These are phyloP conservation scores for Philopedon plagiatum DNA, from an alignment of 2,888 invertebrate species.

Conservation along the genomic window DNA sequence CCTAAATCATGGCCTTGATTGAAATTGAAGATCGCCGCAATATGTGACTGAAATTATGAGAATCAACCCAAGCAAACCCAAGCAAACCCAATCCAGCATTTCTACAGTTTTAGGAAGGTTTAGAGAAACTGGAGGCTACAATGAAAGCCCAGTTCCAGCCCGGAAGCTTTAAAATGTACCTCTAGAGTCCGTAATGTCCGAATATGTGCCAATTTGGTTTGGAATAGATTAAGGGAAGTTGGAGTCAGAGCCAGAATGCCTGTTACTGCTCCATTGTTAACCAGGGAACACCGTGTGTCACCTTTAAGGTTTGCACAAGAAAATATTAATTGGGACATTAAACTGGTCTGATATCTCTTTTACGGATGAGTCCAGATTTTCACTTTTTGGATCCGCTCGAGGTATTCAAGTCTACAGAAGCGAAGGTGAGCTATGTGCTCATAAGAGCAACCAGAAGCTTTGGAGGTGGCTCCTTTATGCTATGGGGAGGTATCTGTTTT, in stretches of 20 bases:
- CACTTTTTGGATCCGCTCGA: neutral
- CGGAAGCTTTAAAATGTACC: neutral
- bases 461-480: conserved; percentile 13
- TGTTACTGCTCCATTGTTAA: neutral
- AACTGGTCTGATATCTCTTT: no score
- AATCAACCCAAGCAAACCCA: no score
- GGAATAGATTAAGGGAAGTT: neutral
- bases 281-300: conserved; percentile 2
- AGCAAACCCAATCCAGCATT: no score
- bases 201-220: neutral
- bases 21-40: neutral
- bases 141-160: no score
- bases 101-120: no score
- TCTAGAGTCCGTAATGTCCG: neutral
- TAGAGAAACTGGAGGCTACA: no score
- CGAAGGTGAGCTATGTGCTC: neutral
- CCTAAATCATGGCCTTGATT: neutral
- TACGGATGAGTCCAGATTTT: no score
- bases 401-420: conserved; percentile 10
- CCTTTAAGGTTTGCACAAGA: conserved; percentile 3
- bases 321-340: no score
- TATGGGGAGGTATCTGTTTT: neutral
- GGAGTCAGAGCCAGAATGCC: no score
- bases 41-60: neutral
- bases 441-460: conserved; percentile 10